phyloP scores from a whole-genome alignment of 2,888 invertebrate species.

The Scaptomyza tumidula region DNA sequence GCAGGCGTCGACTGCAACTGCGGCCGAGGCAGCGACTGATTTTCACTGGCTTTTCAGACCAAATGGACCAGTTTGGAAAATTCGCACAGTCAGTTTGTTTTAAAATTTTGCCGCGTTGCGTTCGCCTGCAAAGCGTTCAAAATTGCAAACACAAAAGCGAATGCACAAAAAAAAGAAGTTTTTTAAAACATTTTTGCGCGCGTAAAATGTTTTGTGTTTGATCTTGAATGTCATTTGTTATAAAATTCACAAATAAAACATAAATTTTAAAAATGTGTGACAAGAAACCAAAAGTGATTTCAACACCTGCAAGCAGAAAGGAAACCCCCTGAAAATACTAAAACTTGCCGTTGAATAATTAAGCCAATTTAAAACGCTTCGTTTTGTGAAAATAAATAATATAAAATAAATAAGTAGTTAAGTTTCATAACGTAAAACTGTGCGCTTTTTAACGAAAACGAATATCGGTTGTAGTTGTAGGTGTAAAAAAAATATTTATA shows the following conservation, averaged over 20 bases:
- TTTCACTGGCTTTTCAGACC: constrained; percentile 65
- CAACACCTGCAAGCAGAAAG: constrained; percentile 1
- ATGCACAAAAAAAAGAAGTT: background rate
- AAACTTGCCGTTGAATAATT: constrained; percentile 29
- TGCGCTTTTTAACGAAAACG: constrained; percentile 11
- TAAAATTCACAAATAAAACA: constrained; percentile 1
- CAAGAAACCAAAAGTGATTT: background rate
- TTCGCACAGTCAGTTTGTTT: constrained; percentile 81
- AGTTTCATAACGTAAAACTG: constrained; percentile 21
- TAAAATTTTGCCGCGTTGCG: constrained; percentile 73
- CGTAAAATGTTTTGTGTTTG: constrained; percentile 17
- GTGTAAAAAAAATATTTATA: constrained; percentile 1
- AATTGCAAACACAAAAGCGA: background rate
- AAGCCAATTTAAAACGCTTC: constrained; percentile 34
- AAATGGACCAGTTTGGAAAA: constrained; percentile 79
- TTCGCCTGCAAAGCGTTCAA: constrained; percentile 46
- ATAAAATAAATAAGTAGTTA: constrained; percentile 32
- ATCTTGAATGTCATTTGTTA: background rate
- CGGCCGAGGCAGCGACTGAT: constrained; percentile 43
- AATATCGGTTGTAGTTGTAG: constrained; percentile 2
- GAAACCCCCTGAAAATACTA: no score
- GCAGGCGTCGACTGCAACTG: constrained; percentile 24
- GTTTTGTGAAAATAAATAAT: constrained; percentile 12
- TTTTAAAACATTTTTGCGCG: constrained; percentile 13
- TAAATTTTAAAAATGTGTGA: constrained; percentile 1